A percentile compares a stretch with the other conserved stretches of the same genome.
phyloP scores from a whole-genome alignment of 1,140 invertebrate genomes.

The Drosophila ironensis region DNA sequence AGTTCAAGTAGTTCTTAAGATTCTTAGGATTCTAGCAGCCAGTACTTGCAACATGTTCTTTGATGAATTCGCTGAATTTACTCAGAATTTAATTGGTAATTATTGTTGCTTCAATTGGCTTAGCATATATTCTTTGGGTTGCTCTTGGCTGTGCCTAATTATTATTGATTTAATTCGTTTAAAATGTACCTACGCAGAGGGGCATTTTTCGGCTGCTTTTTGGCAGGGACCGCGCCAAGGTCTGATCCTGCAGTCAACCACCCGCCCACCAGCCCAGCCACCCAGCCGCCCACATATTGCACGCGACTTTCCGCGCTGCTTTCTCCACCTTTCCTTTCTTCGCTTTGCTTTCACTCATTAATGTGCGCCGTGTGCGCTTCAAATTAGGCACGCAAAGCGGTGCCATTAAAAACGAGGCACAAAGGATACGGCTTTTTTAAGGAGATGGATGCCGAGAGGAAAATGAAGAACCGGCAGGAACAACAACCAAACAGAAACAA shows the following conservation, averaged over 20 bases:
- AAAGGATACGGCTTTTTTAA: slow-evolving; percentile 20
- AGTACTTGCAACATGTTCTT: too few relatives aligned
- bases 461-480: neutral
- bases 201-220: too few relatives aligned
- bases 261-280: neutral
- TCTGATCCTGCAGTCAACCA: neutral
- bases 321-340: neutral
- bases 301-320: neutral
- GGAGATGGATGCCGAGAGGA: neutral
- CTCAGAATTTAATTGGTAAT: too few relatives aligned
- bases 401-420: slow-evolving; percentile 63
- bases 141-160: too few relatives aligned
- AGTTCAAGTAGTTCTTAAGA: too few relatives aligned
- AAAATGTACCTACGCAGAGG: too few relatives aligned
- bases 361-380: slow-evolving; percentile 71
- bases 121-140: too few relatives aligned
- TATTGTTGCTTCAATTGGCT: too few relatives aligned
- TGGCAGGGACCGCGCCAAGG: neutral
- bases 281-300: neutral
- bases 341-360: slow-evolving; percentile 44
- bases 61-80: too few relatives aligned
- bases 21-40: too few relatives aligned
- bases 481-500: slow-evolving; percentile 18
- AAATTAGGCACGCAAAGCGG: slow-evolving; percentile 72
- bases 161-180: too few relatives aligned